A percentile compares a stretch with the other conserved stretches of the same genome.
phyloP scores from a whole-genome alignment of 2,113 vertebrate genomes.

The Cathartes aura region DNA sequence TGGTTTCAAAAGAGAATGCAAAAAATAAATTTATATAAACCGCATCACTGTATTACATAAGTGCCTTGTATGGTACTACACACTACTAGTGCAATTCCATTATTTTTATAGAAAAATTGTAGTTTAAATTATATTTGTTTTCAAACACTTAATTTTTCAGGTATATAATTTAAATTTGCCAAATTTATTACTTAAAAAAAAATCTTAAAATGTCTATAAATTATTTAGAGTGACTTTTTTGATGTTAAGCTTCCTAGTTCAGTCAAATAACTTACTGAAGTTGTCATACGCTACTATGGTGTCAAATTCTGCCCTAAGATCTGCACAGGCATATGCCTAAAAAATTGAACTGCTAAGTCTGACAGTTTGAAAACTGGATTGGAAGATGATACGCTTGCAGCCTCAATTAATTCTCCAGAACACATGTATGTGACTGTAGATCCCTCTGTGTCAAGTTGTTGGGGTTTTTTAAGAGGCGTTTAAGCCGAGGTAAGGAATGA shows the following conservation, averaged over 20 bases:
- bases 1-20: not conserved
- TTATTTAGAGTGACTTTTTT: constrained; percentile 3
- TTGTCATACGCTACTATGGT: not conserved
- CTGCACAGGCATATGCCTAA: not conserved
- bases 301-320: constrained; percentile 24
- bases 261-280: not conserved
- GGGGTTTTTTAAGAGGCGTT: not conserved
- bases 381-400: not conserved
- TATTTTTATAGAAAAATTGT: not conserved
- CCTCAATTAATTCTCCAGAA: not conserved
- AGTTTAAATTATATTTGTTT: not conserved
- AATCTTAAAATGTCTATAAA: not conserved
- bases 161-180: constrained; percentile 19
- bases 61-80: not conserved
- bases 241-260: not conserved
- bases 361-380: not conserved
- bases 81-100: not conserved
- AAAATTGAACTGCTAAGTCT: not conserved
- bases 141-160: constrained; percentile 27
- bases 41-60: not conserved
- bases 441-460: not conserved
- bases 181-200: not conserved
- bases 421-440: not conserved
- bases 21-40: not conserved
- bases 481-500: constrained; percentile 18